Base-by-base conservation (phyloP, 2,797 vertebrate genomes). In the Platyrinchus mystaceus region DNA sequence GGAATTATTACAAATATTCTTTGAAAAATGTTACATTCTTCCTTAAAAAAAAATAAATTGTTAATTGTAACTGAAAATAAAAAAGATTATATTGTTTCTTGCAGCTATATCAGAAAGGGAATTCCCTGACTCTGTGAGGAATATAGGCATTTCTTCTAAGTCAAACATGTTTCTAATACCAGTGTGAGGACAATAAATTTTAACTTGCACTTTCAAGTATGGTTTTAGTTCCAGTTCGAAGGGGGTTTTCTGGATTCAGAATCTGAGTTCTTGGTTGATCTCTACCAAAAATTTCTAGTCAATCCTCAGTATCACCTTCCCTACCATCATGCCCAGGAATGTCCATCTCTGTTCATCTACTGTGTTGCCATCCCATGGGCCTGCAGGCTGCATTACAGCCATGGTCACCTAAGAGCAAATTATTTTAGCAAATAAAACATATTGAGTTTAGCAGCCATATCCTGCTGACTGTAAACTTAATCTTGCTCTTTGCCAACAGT, bases 101-200 rank as follows among this genome's bases (percentile, higher is more conserved):
- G 58, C 30, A 89, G n/a, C n/a, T 89, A 18, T 71, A 74, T 66
- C 37, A 92, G 75, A 90, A 93, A 83, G n/a, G 49, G 60, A 78
- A 83, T 64, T 74, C 75, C 56, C 56, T 80, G 18, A 27, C 59
- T 73, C 34, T 84, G 4, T 74, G 60, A 80, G 63, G 67, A 89
- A 58, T 15, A 63, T 0, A 32, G 63, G 71, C 34, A 55, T 84
- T 70, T 70, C 77, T 93, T 67, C 20, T 63, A 50, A 50, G 27
- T 82, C 49, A 81, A 55, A 14, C 12, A 47, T 41, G 26, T 78
- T 90, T 77, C 36, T 56, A 89, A 14, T n/a, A 60, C 17, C 34
- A 28, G 9, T 46, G 20, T 34, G 49, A 87, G 24, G 18, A 67
- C 19, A 59, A 50, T 14, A 79, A 90, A 83, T 66, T 53, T 77